A percentile compares a stretch with the other conserved stretches of the same genome.
Conservation (phyloP, 1,140 invertebrate species). For the Eumaeus atala region DNA sequence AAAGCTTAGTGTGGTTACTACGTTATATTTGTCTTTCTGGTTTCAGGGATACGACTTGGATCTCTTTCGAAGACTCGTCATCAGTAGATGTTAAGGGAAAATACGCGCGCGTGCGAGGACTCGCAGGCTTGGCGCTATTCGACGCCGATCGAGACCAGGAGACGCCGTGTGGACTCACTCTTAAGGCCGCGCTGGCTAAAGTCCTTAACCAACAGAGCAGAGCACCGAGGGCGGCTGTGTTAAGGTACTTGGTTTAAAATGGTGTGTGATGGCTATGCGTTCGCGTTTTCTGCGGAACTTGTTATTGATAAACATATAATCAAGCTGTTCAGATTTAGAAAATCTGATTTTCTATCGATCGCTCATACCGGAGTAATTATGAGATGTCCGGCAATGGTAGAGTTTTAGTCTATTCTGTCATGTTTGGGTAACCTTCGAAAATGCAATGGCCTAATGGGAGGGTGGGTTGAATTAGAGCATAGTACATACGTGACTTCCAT, state of each 20-base stretch:
- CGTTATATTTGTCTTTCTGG: neutral
- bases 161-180: constrained; percentile 59
- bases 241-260: constrained; percentile 55
- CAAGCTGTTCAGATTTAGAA: no score
- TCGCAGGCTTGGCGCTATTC: constrained; percentile 74
- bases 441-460: no score
- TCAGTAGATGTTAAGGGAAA: constrained; percentile 84
- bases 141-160: constrained; percentile 62
- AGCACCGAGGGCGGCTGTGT: constrained; percentile 72
- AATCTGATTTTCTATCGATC: no score
- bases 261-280: no score
- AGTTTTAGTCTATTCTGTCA: no score
- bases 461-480: no score
- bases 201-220: constrained; percentile 74
- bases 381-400: no score
- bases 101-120: constrained; percentile 72
- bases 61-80: constrained; percentile 84
- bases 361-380: no score
- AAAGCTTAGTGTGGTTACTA: no score
- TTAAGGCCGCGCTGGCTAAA: constrained; percentile 65
- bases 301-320: constrained; percentile 1
- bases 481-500: no score
- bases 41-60: constrained; percentile 79
- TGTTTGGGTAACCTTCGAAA: no score
- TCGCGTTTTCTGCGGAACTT: no score